Evolutionary conservation across 2,888 invertebrate genomes (phyloP).

Genomic region (Gymnoscelis rufifasciata): DNA sequence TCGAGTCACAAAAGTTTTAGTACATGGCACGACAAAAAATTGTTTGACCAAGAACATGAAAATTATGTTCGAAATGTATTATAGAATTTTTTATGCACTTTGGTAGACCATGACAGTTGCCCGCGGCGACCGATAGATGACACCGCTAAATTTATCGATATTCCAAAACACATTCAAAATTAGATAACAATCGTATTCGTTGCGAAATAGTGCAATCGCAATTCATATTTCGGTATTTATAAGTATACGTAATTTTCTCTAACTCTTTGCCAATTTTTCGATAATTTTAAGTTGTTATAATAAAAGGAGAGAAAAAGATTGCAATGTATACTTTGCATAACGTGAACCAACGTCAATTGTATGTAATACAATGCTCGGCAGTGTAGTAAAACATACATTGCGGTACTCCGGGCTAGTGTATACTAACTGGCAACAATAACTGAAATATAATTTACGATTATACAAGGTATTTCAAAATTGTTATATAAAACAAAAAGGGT

Average conservation of each 20-base stretch:
- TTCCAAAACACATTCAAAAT: conserved; percentile 9
- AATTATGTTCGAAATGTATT: neutral
- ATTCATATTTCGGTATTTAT: conserved; percentile 17
- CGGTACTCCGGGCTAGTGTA: conserved; percentile 16
- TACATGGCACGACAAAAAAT: too few species aligned
- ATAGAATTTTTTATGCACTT: neutral
- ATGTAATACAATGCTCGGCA: conserved; percentile 67
- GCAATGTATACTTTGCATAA: conserved; percentile 69
- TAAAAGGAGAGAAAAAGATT: conserved; percentile 77
- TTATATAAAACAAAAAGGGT: too few species aligned
- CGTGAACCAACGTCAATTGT: conserved; percentile 67
- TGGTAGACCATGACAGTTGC: neutral
- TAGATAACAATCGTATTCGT: conserved; percentile 17
- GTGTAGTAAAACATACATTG: conserved; percentile 53
- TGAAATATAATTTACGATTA: too few species aligned
- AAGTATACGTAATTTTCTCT: conserved; percentile 21
- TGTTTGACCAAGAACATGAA: neutral
- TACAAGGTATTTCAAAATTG: too few species aligned
- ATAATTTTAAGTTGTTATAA: conserved; percentile 63
- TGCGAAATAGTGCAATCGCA: conserved; percentile 25
- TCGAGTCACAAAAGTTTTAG: too few species aligned
- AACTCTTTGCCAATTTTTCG: conserved; percentile 37
- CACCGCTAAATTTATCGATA: neutral
- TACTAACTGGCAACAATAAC: conserved; percentile 6
- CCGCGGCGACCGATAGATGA: conserved; percentile 1